phyloP scores from a whole-genome alignment of 2,113 vertebrate genomes.

The Martes martes region DNA sequence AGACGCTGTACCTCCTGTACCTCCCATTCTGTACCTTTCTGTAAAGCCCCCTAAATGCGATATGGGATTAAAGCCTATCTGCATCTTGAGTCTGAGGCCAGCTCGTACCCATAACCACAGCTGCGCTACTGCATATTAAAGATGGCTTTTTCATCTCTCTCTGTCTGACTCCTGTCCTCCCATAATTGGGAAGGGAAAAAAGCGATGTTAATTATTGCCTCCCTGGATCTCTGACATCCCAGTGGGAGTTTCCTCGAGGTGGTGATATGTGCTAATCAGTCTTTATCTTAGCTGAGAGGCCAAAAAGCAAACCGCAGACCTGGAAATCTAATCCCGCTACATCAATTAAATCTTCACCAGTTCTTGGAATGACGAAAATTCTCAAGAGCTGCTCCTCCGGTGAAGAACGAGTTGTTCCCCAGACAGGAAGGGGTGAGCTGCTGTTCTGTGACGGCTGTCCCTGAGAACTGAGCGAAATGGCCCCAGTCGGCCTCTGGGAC shows the following conservation, averaged over 20 bases:
- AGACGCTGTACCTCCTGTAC: too few relatives aligned
- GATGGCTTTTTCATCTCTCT: background rate
- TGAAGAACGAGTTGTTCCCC: background rate
- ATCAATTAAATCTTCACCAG: background rate
- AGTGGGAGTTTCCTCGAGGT: background rate
- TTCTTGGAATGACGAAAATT: background rate
- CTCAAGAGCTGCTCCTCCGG: background rate
- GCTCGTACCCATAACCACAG: background rate
- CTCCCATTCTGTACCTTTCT: background rate
- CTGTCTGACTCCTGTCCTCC: background rate
- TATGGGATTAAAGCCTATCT: background rate
- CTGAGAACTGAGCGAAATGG: background rate
- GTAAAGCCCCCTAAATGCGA: background rate
- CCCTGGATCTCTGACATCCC: background rate
- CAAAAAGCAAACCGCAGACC: background rate
- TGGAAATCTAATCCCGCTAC: background rate
- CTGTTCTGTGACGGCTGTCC: background rate
- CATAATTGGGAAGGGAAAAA: background rate
- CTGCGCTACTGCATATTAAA: background rate
- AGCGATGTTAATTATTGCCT: background rate
- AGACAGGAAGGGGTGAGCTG: background rate
- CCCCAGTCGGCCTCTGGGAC: background rate
- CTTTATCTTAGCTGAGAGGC: background rate
- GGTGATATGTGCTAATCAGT: background rate
- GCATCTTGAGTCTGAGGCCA: background rate